Conservation (phyloP, 2,797 vertebrate genomes). For the Cynodonichthys magdalenae region DNA sequence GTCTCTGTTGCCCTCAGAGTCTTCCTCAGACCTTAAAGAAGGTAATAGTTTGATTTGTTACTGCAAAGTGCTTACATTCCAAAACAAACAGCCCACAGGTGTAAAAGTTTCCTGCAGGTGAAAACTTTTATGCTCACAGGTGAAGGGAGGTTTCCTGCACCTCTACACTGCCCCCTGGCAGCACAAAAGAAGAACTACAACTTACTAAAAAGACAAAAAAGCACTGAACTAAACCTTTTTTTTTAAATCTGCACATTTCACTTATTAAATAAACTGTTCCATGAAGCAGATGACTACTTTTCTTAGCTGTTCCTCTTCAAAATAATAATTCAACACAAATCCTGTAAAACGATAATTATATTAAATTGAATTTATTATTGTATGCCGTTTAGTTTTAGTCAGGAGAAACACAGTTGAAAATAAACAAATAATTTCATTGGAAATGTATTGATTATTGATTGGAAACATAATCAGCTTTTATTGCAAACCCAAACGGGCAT, state of each 20-base stretch:
- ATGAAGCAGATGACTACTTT: no score
- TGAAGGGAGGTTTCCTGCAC: background rate
- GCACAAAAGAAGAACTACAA: slow-evolving; percentile 34
- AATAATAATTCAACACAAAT: no score
- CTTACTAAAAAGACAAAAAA: background rate
- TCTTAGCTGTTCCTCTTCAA: no score
- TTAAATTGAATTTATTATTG: background rate
- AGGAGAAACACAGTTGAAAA: background rate
- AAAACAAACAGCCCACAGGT: slow-evolving; percentile 14
- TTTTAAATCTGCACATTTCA: no score
- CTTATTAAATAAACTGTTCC: no score
- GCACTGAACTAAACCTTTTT: no score
- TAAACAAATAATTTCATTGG: background rate
- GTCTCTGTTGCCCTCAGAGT: slow-evolving; percentile 88
- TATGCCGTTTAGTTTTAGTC: background rate
- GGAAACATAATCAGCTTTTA: no score
- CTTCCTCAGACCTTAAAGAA: slow-evolving; percentile 79
- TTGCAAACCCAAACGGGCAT: background rate
- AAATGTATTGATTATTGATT: no score
- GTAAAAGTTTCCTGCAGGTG: slow-evolving; percentile 4
- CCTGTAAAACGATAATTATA: background rate
- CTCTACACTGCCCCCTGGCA: slow-evolving; percentile 70
- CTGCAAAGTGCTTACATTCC: slow-evolving; percentile 19
- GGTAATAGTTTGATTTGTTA: slow-evolving; percentile 32
- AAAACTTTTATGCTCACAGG: no score